A percentile compares a stretch with the other conserved stretches of the same genome.
These are phyloP conservation scores for Platyrinchus mystaceus DNA, from an alignment of 2,797 vertebrate species.

Conservation along the genomic window DNA sequence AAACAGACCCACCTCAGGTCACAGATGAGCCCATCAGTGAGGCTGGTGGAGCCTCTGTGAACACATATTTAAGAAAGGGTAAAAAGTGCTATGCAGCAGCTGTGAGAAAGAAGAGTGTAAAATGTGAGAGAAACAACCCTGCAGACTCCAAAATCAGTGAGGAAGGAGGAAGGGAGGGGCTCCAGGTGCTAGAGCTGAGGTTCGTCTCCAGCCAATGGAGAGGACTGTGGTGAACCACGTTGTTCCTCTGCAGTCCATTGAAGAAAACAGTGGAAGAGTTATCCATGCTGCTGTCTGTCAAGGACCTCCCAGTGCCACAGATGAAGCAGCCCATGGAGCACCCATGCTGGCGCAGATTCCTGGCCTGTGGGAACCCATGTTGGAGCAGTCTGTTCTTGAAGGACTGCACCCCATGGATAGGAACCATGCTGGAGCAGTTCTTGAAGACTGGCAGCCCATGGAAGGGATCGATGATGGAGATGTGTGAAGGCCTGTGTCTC, in stretches of 20 bases:
- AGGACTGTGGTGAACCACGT: background rate
- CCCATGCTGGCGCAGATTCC: background rate
- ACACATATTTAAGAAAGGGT: background rate
- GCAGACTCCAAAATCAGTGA: background rate
- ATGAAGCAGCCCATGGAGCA: no score
- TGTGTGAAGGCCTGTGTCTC: background rate
- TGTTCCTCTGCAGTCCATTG: background rate
- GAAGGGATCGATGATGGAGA: background rate
- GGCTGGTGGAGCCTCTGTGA: background rate
- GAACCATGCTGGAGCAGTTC: background rate
- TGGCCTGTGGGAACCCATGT: rapidly evolving
- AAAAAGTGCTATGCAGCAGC: background rate
- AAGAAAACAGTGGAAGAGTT: background rate
- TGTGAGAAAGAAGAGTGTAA: background rate
- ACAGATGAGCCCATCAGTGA: background rate
- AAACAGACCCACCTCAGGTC: rapidly evolving
- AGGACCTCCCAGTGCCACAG: background rate
- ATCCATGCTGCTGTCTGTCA: background rate
- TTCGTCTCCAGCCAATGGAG: background rate
- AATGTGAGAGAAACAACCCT: background rate
- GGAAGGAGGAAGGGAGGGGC: background rate
- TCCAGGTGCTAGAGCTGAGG: background rate
- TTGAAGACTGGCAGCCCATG: background rate
- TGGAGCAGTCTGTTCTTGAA: background rate
- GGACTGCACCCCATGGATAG: background rate